A percentile compares a stretch with the other conserved stretches of the same genome.
phyloP scores from a whole-genome alignment of 2,113 vertebrate species.

The Okapia johnstoni region DNA sequence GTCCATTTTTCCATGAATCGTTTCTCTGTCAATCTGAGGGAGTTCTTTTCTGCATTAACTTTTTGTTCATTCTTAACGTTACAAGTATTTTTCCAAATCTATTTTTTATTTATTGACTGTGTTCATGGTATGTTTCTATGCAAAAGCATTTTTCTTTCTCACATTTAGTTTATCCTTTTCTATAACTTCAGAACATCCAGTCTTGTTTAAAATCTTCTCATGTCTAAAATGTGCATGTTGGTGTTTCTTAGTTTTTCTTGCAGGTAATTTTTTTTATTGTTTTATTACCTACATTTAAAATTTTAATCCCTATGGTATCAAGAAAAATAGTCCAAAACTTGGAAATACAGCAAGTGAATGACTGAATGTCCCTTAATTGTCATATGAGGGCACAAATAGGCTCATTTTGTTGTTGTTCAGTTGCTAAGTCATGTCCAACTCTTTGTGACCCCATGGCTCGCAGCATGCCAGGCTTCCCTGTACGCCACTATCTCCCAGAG shows the following conservation, averaged over 20 bases:
- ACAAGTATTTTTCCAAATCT: background rate
- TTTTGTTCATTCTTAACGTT: background rate
- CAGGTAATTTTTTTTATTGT: background rate
- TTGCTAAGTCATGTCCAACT: background rate
- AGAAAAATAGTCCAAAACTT: background rate
- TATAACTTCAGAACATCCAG: background rate
- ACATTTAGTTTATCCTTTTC: background rate
- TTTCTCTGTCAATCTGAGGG: background rate
- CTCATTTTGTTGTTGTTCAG: background rate
- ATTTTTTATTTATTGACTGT: constrained; percentile 1
- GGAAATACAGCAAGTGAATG: background rate
- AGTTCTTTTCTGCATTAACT: background rate
- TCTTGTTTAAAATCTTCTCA: background rate
- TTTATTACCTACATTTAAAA: background rate
- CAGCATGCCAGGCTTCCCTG: background rate
- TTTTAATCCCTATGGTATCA: background rate
- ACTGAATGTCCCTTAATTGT: background rate
- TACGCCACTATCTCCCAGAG: background rate
- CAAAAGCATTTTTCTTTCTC: background rate
- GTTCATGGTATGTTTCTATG: background rate
- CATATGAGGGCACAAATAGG: background rate
- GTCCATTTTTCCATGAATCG: background rate
- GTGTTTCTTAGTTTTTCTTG: background rate
- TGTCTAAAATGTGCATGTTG: background rate
- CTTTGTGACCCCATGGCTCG: background rate